phyloP scores from a whole-genome alignment of 2,797 vertebrate species.

The Microctenopoma lineatum region DNA sequence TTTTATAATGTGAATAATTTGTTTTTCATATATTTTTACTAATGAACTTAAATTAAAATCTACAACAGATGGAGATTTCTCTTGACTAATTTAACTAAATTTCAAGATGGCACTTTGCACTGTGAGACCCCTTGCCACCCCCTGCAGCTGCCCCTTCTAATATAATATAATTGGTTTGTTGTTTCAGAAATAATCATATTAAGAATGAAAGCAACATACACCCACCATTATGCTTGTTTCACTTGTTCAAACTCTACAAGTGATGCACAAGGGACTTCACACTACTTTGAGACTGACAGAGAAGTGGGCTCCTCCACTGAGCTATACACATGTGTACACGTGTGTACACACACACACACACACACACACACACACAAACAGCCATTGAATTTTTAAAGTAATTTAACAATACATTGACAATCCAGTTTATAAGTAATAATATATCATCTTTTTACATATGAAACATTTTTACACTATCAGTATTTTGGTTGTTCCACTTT shows the following conservation, averaged over 20 bases:
- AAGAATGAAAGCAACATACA: background rate
- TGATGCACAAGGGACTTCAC: background rate
- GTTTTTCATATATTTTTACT: background rate
- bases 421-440: background rate
- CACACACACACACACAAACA: background rate
- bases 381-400: background rate
- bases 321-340: background rate
- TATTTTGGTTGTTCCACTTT: background rate
- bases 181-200: background rate
- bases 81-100: background rate
- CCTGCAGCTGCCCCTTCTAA: too few relatives aligned
- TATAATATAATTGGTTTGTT: background rate
- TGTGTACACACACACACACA: background rate
- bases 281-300: conserved; percentile 2
- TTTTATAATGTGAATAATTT: background rate
- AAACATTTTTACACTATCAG: background rate
- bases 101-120: background rate
- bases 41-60: too few relatives aligned
- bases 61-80: too few relatives aligned
- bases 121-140: background rate
- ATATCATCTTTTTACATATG: too few relatives aligned
- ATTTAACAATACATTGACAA: background rate
- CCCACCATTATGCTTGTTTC: background rate
- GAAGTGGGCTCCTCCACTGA: background rate
- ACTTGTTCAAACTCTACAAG: background rate